A percentile compares a stretch with the other conserved stretches of the same genome.
Evolutionary conservation across 2,888 invertebrate genomes (phyloP).

Genomic region (Arctia plantaginis): DNA sequence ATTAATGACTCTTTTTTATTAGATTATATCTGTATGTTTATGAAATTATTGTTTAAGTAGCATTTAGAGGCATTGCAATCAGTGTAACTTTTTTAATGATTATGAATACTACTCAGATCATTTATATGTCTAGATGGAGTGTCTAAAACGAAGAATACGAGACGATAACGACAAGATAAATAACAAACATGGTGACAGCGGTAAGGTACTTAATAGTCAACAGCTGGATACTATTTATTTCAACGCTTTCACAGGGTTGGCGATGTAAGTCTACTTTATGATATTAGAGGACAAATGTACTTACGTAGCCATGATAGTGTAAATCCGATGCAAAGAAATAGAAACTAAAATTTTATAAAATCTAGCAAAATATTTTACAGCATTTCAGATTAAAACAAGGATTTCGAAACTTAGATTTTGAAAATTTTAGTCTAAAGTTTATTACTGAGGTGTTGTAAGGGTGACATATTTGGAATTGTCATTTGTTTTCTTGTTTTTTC

Average conservation of each 20-base stretch:
- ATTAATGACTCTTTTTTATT: too few relatives aligned
- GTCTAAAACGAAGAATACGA: too few relatives aligned
- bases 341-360: slow-evolving; percentile 47
- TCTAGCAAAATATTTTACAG: neutral
- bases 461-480: slow-evolving; percentile 8
- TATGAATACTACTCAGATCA: too few relatives aligned
- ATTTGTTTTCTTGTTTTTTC: slow-evolving; percentile 5
- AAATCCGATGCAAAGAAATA: neutral
- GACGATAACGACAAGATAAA: neutral
- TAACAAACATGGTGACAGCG: neutral
- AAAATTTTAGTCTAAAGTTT: neutral
- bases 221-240: neutral
- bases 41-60: too few relatives aligned
- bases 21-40: too few relatives aligned
- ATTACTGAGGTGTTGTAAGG: neutral
- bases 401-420: slow-evolving; percentile 19
- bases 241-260: neutral
- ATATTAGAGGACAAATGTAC: slow-evolving; percentile 60
- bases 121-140: too few relatives aligned
- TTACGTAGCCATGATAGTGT: slow-evolving; percentile 63
- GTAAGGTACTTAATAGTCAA: neutral
- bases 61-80: too few relatives aligned
- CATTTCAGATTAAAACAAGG: slow-evolving; percentile 7
- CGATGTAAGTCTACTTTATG: neutral
- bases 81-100: too few relatives aligned